Base-by-base conservation (phyloP, 2,888 invertebrate genomes). In the Campaea margaritaria region DNA sequence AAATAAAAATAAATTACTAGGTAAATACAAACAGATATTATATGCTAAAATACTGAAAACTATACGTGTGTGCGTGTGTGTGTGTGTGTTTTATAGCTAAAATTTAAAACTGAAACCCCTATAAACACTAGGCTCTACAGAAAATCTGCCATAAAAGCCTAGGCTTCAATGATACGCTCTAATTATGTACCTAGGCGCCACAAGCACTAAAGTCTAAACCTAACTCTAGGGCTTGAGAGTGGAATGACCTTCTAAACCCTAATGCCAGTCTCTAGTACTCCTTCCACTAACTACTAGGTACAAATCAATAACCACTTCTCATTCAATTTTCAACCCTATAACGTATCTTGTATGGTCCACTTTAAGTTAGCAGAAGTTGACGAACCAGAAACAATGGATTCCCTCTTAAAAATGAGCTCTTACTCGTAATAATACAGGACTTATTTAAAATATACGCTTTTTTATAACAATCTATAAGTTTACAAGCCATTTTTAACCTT, bases 161-260 rank as follows among this genome's bases (percentile, higher is more conserved):
- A 11, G 5, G 9, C 34, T 34, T 7, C 34, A 1, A 36, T 12
- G 36, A 36, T 2, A 5, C 31, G 12, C 36, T 36, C 36, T n/a
- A 36, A 36, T 36, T 36, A 36, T 1, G 36, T 36, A 12, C 36
- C 36, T 11, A 36, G 36, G 36, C 8, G 7, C 10, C 31, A 31
- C 34, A 13, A 50, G 49, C 12, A 14, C 31, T 36, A 11, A n/a
- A 39, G 45, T 27, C 49, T 51, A 53, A 52, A 45, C 45, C 51
- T 45, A 57, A 28, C 47, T 38, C 3, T 21, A 48, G 58, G 44
- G 44, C 36, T 10, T 54, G 34, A 28, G 59, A 66, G 59, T 56
- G 62, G 49, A 62, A 61, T 60, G 67, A 64, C 67, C 69, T 60
- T 66, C 61, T 69, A 69, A 67, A 67, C 69, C 67, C 64, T 65